These are phyloP conservation scores for Euschistus heros DNA, from an alignment of 1,140 invertebrate genomes.

Conservation along the genomic window DNA sequence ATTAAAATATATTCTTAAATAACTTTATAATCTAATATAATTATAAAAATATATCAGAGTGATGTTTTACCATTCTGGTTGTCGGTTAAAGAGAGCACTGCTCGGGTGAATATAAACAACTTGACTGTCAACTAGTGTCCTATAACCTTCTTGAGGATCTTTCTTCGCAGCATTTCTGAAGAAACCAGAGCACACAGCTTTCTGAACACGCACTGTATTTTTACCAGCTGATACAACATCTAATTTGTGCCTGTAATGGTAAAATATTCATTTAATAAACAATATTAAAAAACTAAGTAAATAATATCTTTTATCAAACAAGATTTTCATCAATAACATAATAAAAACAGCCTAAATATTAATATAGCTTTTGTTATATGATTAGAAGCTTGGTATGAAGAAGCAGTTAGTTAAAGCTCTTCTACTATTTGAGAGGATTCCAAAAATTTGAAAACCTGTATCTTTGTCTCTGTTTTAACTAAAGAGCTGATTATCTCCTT, in stretches of 20 bases:
- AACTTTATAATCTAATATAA: background rate
- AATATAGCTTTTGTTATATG: too few species aligned
- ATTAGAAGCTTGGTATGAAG: too few species aligned
- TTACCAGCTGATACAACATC: slow-evolving; percentile 95
- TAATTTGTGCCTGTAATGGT: slow-evolving; percentile 70
- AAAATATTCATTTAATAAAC: slow-evolving; percentile 22
- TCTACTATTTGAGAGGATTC: too few species aligned
- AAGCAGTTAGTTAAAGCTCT: too few species aligned
- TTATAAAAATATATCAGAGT: background rate
- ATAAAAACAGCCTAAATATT: too few species aligned
- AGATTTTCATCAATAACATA: too few species aligned
- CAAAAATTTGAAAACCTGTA: too few species aligned
- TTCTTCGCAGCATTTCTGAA: slow-evolving; percentile 98
- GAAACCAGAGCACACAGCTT: slow-evolving; percentile 97
- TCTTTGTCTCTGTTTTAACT: too few species aligned
- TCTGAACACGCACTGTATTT: slow-evolving; percentile 90
- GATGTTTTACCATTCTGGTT: slow-evolving; percentile 91
- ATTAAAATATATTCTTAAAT: too few species aligned
- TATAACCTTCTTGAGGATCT: slow-evolving; percentile 97
- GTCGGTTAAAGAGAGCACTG: slow-evolving; percentile 91
- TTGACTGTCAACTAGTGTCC: slow-evolving; percentile 94
- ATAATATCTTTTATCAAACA: too few species aligned
- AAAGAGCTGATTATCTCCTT: too few species aligned
- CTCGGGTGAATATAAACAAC: slow-evolving; percentile 99
- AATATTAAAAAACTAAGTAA: too few species aligned